Evolutionary conservation across 2,888 invertebrate genomes (phyloP), one percentile per base, ranked within the genome.

Genomic region (Ramazzottius varieornatus): DNA sequence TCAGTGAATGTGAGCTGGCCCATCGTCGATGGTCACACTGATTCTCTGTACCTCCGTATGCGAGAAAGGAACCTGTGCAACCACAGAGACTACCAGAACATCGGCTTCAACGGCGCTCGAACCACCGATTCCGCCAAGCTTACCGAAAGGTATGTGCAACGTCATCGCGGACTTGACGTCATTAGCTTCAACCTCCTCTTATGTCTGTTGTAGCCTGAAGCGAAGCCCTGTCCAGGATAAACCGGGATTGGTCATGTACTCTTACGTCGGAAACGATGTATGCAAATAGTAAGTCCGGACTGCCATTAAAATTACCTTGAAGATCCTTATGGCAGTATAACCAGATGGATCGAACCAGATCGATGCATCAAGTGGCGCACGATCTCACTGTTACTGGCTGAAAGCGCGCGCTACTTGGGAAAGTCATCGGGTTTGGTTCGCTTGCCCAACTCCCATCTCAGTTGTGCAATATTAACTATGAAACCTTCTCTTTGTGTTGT

Each of bases 261-360:
- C 75, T 1, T 72, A 79, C 68, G 74, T 78, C 68, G 80, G 79
- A 64, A 80, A 79, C 70, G 80, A 80, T 71, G 78, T 80, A n/a
- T 80, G 80, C 69, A 77, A 78, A 69, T 73, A 75, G 79, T 78
- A 73, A 69, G 72, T 67, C 40, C 40, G n/a, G n/a, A n/a, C n/a
- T n/a, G n/a, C n/a, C n/a, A n/a, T 34, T n/a, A 20, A n/a, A 24
- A 33, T 32, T 32, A 20, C 65, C 13, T 66, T 66, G 65, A 66
- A 24, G n/a, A n/a, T n/a, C n/a, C n/a, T n/a, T n/a, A n/a, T n/a
- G n/a, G n/a, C n/a, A n/a, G n/a, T n/a, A n/a, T n/a, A n/a, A n/a
- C n/a, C n/a, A n/a, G n/a, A n/a, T n/a, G n/a, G n/a, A n/a, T n/a
- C n/a, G n/a, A n/a, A n/a, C n/a, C n/a, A n/a, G n/a, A n/a, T n/a